These are phyloP conservation scores for Palythoa grandiflora DNA, from an alignment of 92 coral and sea anemone genomes.

Conservation along the genomic window DNA sequence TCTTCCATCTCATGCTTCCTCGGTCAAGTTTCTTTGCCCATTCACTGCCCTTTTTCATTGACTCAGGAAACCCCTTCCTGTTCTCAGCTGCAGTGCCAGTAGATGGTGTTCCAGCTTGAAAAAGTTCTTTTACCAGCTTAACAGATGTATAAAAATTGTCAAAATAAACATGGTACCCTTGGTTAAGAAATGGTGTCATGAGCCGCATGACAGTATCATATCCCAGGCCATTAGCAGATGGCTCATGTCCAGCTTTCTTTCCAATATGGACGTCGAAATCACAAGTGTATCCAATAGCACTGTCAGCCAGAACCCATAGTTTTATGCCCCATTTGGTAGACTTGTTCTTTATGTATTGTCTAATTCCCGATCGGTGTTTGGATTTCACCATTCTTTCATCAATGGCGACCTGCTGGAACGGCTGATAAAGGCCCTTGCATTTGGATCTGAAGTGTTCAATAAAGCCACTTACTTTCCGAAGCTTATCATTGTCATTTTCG, in stretches of 20 bases:
- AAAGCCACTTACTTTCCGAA: no score
- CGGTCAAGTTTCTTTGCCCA: constrained; percentile 13
- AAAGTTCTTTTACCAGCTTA: constrained; percentile 16
- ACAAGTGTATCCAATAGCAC: constrained; percentile 4
- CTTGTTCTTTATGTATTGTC: not conserved
- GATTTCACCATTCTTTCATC: constrained; percentile 12
- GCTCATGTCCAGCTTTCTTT: constrained; percentile 19
- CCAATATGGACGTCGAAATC: not conserved
- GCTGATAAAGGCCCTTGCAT: no score
- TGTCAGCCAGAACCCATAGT: constrained; percentile 19
- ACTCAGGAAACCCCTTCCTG: constrained; percentile 15
- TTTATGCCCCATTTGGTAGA: not conserved
- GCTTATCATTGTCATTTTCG: no score
- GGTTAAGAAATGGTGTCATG: constrained; percentile 18
- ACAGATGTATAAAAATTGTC: constrained; percentile 8
- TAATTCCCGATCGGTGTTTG: constrained; percentile 2
- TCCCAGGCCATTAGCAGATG: constrained; percentile 17
- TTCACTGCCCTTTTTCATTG: constrained; percentile 7
- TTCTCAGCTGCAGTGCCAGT: constrained; percentile 12
- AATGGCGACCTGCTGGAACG: not conserved
- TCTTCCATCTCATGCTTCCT: constrained; percentile 17
- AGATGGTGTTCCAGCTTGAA: constrained; percentile 11
- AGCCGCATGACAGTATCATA: constrained; percentile 23
- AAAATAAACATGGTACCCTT: constrained; percentile 17
- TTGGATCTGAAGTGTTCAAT: no score